Evolutionary conservation across 2,888 invertebrate species (phyloP).

Genomic region (Ennomos erosarius): DNA sequence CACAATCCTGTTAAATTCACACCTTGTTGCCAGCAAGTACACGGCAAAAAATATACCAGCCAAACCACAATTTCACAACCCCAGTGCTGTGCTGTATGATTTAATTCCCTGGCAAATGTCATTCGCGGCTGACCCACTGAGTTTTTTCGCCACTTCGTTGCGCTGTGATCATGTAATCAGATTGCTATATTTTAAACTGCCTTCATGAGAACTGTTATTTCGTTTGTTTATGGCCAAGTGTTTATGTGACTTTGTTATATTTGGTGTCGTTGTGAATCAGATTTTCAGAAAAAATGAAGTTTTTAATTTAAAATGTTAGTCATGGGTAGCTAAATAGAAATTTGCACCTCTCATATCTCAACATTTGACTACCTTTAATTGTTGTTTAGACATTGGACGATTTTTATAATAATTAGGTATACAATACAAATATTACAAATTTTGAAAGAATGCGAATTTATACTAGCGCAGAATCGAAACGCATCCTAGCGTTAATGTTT

Average conservation of each 20-base stretch:
- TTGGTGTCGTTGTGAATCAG: slow-evolving; percentile 12
- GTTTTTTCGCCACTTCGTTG: slow-evolving; percentile 51
- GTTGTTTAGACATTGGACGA: too few relatives aligned
- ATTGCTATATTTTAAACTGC: slow-evolving; percentile 40
- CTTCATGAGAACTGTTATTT: slow-evolving; percentile 24
- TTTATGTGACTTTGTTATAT: slow-evolving; percentile 13
- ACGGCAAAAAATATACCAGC: slow-evolving; percentile 25
- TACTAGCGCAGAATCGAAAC: too few relatives aligned
- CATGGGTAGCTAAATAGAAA: too few relatives aligned
- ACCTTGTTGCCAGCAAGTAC: slow-evolving; percentile 8
- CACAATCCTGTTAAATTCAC: background rate
- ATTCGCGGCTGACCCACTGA: slow-evolving; percentile 61
- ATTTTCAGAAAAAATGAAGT: slow-evolving; percentile 3
- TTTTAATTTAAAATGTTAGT: too few relatives aligned
- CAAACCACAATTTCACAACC: slow-evolving; percentile 32
- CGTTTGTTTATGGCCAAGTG: slow-evolving; percentile 15
- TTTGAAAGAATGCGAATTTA: too few relatives aligned
- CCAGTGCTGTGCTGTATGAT: slow-evolving; percentile 31
- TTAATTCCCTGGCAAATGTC: slow-evolving; percentile 50
- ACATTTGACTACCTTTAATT: too few relatives aligned
- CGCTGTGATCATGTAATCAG: slow-evolving; percentile 34
- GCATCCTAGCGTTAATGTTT: too few relatives aligned
- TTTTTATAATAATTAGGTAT: too few relatives aligned
- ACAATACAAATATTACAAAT: too few relatives aligned
- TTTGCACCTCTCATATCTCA: too few relatives aligned